Evolutionary conservation across 2,113 vertebrate species (phyloP).

Genomic region (Cairina moschata): DNA sequence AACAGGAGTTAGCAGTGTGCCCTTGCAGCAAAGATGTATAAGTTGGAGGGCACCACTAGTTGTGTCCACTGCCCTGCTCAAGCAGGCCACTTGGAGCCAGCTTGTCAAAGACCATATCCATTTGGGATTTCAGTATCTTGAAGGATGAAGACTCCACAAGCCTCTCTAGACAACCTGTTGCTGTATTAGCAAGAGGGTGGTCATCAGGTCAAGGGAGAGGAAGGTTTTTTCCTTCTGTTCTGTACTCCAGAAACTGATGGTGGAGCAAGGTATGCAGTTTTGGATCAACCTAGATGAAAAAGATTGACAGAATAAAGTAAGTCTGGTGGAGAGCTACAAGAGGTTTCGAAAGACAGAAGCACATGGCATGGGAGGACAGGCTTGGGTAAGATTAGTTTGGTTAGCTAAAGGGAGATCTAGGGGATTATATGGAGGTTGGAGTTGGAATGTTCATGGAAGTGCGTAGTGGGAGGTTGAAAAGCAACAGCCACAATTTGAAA

Average conservation of each 20-base stretch:
- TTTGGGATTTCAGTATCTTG: background rate
- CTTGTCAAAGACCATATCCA: fast-evolving
- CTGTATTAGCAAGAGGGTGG: background rate
- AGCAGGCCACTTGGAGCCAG: background rate
- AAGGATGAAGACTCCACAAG: background rate
- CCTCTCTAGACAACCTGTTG: background rate
- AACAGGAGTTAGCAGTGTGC: background rate
- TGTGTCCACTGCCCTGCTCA: background rate
- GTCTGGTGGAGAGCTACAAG: background rate
- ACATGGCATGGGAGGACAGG: fast-evolving
- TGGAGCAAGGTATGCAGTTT: background rate
- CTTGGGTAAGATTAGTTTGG: background rate
- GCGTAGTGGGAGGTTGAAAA: background rate
- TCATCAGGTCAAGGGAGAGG: too few species aligned
- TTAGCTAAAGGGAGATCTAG: background rate
- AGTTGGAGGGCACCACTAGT: background rate
- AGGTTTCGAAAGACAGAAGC: background rate
- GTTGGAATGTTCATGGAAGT: background rate
- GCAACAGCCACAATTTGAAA: background rate
- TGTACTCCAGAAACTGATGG: background rate
- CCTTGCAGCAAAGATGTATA: background rate
- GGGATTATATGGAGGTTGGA: background rate
- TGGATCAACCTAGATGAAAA: background rate
- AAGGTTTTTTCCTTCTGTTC: background rate
- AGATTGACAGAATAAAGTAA: fast-evolving